Percentiles rank a stretch among this genome's conserved stretches.
phyloP scores from a whole-genome alignment of 92 coral and sea anemone species.

The Micromussa lordhowensis region DNA sequence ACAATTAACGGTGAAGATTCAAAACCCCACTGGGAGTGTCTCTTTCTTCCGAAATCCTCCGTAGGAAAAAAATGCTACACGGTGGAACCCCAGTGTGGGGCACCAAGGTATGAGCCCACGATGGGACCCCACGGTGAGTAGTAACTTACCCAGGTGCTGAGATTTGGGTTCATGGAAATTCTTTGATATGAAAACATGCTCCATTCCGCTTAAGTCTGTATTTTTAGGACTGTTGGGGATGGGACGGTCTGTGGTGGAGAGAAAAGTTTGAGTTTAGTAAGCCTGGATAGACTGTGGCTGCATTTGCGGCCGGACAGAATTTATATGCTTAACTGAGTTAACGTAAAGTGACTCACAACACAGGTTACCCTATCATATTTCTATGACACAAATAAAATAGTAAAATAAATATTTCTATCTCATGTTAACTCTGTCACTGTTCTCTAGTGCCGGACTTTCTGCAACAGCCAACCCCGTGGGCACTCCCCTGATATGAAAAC shows the following conservation, averaged over 20 bases:
- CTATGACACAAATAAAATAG: background rate
- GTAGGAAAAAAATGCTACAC: too few relatives aligned
- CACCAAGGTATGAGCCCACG: too few relatives aligned
- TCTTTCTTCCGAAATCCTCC: too few relatives aligned
- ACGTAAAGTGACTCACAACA: background rate
- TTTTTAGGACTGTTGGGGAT: slow-evolving; percentile 29
- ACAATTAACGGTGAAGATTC: too few relatives aligned
- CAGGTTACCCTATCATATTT: background rate
- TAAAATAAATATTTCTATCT: too few relatives aligned
- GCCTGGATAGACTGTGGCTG: background rate
- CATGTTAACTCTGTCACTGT: too few relatives aligned
- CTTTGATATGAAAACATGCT: slow-evolving; percentile 37
- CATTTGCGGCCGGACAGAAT: background rate
- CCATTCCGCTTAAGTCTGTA: slow-evolving; percentile 32
- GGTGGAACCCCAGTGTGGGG: too few relatives aligned
- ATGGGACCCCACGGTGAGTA: background rate
- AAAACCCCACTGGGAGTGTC: too few relatives aligned
- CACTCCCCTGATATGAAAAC: too few relatives aligned
- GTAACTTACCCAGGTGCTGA: slow-evolving; percentile 30
- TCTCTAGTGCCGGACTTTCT: too few relatives aligned
- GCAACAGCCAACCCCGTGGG: too few relatives aligned
- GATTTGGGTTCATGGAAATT: slow-evolving; percentile 14
- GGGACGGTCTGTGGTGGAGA: background rate
- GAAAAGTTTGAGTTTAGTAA: background rate
- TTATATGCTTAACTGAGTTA: background rate